Evolutionary conservation across 1,140 invertebrate species (phyloP), one percentile per base, ranked within the genome.

Genomic region (Diabrotica virgifera): DNA sequence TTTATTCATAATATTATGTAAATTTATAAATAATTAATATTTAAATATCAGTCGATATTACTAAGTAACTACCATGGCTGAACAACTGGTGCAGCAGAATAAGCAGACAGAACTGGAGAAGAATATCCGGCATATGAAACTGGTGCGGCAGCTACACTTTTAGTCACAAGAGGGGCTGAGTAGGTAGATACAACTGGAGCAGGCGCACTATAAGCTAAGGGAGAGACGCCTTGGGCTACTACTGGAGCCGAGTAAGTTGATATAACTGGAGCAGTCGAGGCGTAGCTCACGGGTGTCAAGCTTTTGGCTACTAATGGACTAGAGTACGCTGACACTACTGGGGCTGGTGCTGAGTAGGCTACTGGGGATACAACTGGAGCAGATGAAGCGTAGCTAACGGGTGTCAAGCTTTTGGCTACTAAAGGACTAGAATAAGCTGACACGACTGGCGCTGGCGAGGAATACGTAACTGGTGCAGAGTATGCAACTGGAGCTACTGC

Each of bases 391-490:
- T 83, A 82, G 12, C 80, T 76, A 10, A 65, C 65, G 37, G 80
- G 77, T 67, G 76, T 64, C 13, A 60, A 9, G 11, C 35, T 8
- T 60, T 69, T 69, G 38, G 67, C 65, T 46, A 76, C 76, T 70
- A 75, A 79, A 69, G 82, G 82, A 69, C 75, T 58, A 36, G 70
- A 57, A 46, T 46, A 46, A 46, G 40, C 40, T 6, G 40, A 46
- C 11, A 46, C 6, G 11, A 46, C 40, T 46, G 40, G 40, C 6
- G 14, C 55, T 46, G 82, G 80, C 64, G 84, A 80, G 53, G 82
- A 76, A 24, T 83, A 82, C n/a, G 80, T 76, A 10, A 65, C 65
- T 46, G 82, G 80, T 65, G 84, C 80, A 52, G 82, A 76, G 24
- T 83, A 82, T 13, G 80, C 76, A 10, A 65, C 65, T 40, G 80